Percentiles rank a stretch among this genome's conserved stretches.
Conservation (phyloP, 2,797 vertebrate species). For the Pipistrellus pipistrellus region DNA sequence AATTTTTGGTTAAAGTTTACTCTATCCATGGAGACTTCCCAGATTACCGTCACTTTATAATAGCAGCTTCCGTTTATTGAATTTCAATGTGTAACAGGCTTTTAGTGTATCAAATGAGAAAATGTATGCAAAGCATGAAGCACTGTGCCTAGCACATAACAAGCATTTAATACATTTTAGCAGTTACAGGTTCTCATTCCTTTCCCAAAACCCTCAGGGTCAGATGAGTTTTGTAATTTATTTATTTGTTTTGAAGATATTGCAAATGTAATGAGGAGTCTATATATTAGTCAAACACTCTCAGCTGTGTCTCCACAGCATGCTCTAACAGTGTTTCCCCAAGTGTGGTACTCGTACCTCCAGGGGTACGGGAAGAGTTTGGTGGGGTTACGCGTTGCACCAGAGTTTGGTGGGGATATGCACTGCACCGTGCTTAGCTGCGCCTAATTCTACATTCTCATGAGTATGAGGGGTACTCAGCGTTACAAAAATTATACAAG, state of each 20-base stretch:
- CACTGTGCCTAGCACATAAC: not conserved
- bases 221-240: not conserved
- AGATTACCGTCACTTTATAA: not conserved
- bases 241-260: not conserved
- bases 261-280: not conserved
- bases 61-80: not conserved
- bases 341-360: no score
- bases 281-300: not conserved
- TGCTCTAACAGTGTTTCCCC: no score
- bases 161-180: not conserved
- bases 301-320: not conserved
- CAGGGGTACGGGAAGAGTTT: no score
- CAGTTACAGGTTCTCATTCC: not conserved
- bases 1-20: not conserved
- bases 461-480: no score
- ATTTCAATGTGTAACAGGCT: not conserved
- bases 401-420: no score
- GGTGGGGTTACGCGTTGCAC: no score
- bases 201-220: not conserved
- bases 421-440: no score
- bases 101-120: not conserved
- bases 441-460: no score
- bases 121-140: not conserved
- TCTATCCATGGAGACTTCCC: not conserved
- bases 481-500: no score